phyloP scores from a whole-genome alignment of 1,140 invertebrate genomes.

The Drosophila ogumai region DNA sequence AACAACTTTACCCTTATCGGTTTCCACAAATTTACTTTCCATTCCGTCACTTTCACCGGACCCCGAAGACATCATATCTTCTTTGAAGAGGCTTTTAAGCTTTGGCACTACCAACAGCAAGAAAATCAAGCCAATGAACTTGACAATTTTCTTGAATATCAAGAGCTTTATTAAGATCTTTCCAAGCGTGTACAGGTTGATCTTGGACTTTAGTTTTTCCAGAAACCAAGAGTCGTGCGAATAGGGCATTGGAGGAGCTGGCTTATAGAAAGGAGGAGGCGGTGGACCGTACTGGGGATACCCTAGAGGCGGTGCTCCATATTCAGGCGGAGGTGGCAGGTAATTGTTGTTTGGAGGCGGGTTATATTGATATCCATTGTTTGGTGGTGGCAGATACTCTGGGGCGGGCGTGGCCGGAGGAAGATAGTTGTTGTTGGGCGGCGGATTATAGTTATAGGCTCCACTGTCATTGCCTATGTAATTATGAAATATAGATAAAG shows the following conservation, averaged over 20 bases:
- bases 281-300: conserved; percentile 49
- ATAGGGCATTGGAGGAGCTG: conserved; percentile 82
- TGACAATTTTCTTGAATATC: conserved; percentile 92
- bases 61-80: conserved; percentile 48
- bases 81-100: conserved; percentile 85
- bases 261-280: conserved; percentile 84
- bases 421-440: conserved; percentile 35
- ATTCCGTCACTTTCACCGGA: conserved; percentile 57
- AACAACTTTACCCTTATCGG: conserved; percentile 63
- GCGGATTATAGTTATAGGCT: conserved; percentile 24
- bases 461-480: conserved; percentile 26
- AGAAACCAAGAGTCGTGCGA: conserved; percentile 86
- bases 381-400: conserved; percentile 27
- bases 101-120: conserved; percentile 91
- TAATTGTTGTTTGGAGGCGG: conserved; percentile 83
- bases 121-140: conserved; percentile 90
- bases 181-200: conserved; percentile 90
- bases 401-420: conserved; percentile 20
- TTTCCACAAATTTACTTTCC: conserved; percentile 63
- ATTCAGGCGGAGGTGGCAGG: conserved; percentile 60
- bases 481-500: neutral
- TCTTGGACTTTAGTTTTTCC: conserved; percentile 88
- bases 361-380: conserved; percentile 71
- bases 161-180: conserved; percentile 90
- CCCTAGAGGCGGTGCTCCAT: conserved; percentile 64